These are phyloP conservation scores for Acipenser ruthenus DNA, from an alignment of 2,797 vertebrate genomes.

Conservation along the genomic window DNA sequence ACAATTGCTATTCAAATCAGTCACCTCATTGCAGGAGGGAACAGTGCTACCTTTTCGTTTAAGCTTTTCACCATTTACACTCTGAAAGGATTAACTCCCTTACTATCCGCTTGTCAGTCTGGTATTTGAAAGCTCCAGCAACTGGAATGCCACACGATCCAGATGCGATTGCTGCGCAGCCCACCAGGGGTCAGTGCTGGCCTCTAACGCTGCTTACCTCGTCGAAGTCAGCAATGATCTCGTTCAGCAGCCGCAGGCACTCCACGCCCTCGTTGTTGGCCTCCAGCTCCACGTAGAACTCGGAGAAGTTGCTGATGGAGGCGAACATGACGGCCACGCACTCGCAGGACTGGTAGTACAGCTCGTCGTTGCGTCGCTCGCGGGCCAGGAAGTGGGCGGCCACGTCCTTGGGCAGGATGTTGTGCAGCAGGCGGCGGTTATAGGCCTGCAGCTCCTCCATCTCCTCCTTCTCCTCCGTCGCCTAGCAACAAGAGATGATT, in stretches of 20 bases:
- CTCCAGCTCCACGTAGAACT: slow-evolving; percentile 93
- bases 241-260: slow-evolving; percentile 86
- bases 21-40: too few species aligned
- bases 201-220: slow-evolving; percentile 57
- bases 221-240: slow-evolving; percentile 91
- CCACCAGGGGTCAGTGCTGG: neutral
- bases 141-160: too few species aligned
- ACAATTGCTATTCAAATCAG: too few species aligned
- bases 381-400: slow-evolving; percentile 84
- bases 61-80: too few species aligned
- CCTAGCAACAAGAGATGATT: slow-evolving; percentile 46
- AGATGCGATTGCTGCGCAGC: too few species aligned
- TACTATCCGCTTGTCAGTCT: too few species aligned
- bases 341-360: slow-evolving; percentile 93
- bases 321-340: slow-evolving; percentile 93
- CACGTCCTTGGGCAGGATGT: slow-evolving; percentile 91
- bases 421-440: slow-evolving; percentile 86
- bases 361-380: slow-evolving; percentile 82
- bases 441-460: slow-evolving; percentile 96
- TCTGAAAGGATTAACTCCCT: too few species aligned
- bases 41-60: too few species aligned
- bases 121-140: too few species aligned
- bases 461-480: slow-evolving; percentile 91
- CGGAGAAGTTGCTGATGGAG: slow-evolving; percentile 93
- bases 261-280: slow-evolving; percentile 94